phyloP scores from a whole-genome alignment of 1,140 invertebrate genomes.

The Sitodiplosis mosellana region DNA sequence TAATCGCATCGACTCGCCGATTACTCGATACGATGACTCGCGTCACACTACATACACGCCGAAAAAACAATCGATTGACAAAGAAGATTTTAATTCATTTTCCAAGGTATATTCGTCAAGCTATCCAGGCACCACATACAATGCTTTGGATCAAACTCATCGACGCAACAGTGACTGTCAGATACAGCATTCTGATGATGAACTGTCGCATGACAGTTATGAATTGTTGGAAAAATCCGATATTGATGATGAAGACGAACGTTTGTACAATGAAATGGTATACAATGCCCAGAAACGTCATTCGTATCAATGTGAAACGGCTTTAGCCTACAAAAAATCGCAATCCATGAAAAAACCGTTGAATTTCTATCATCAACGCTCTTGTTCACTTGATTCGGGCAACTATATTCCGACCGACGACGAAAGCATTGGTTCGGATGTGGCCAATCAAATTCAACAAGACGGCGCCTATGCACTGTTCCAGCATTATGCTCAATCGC shows the following conservation, averaged over 20 bases:
- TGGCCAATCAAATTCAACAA: constrained; percentile 16
- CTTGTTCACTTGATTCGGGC: constrained; percentile 47
- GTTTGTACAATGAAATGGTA: constrained; percentile 26
- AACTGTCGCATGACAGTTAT: constrained; percentile 75
- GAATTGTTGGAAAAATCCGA: constrained; percentile 61
- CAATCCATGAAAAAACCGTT: not conserved
- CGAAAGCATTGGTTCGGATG: constrained; percentile 32
- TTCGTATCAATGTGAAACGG: too few relatives aligned
- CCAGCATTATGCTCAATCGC: constrained; percentile 12
- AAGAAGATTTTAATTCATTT: constrained; percentile 19
- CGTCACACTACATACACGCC: constrained; percentile 34
- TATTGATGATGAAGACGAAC: constrained; percentile 25
- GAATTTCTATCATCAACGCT: constrained; percentile 26
- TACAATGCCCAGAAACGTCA: too few relatives aligned
- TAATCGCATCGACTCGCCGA: constrained; percentile 43
- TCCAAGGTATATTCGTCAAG: constrained; percentile 60
- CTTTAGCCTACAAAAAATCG: constrained; percentile 15
- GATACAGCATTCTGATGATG: constrained; percentile 57
- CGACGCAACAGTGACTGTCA: constrained; percentile 39
- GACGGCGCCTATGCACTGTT: constrained; percentile 16
- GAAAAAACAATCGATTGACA: constrained; percentile 23
- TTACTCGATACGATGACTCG: constrained; percentile 57
- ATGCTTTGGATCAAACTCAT: constrained; percentile 28
- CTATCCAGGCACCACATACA: constrained; percentile 58
- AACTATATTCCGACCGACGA: constrained; percentile 47